A percentile compares a stretch with the other conserved stretches of the same genome.
These are phyloP conservation scores for Tachysurus vachellii DNA, from an alignment of 2,113 vertebrate genomes.

Conservation along the genomic window DNA sequence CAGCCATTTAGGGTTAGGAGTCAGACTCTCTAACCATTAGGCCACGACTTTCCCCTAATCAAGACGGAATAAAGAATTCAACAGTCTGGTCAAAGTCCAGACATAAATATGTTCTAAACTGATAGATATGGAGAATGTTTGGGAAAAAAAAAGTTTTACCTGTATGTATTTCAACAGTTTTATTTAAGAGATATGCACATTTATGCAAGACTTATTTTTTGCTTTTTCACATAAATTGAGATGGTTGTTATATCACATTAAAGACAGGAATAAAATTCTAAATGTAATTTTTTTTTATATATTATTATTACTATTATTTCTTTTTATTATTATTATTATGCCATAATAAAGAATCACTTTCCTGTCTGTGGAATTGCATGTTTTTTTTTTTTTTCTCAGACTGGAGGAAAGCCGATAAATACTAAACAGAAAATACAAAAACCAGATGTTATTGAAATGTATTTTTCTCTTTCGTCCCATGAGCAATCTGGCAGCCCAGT, in stretches of 20 bases:
- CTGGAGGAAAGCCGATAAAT: not conserved
- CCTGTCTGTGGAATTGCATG: not conserved
- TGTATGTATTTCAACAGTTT: not conserved
- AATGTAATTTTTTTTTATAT: no score
- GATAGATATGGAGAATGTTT: not conserved
- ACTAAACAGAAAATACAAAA: not conserved
- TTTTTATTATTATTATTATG: not conserved
- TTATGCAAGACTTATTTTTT: not conserved
- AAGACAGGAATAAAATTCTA: not conserved
- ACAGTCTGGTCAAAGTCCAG: not conserved
- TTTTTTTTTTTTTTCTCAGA: not conserved
- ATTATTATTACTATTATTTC: no score
- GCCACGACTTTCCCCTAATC: no score
- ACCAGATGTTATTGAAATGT: not conserved
- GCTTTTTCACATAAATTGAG: not conserved
- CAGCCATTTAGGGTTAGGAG: no score
- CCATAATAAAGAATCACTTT: not conserved
- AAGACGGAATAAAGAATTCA: not conserved
- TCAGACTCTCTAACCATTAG: no score
- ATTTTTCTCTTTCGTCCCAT: not conserved
- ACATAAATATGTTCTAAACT: not conserved
- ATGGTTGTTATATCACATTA: not conserved
- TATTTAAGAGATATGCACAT: not conserved
- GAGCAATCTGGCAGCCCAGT: conserved; percentile 4
- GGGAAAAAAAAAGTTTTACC: not conserved